Percentiles rank a stretch among this genome's conserved stretches.
Evolutionary conservation across 1,140 invertebrate species (phyloP).

Genomic region (Akabosia matsudoensis): DNA sequence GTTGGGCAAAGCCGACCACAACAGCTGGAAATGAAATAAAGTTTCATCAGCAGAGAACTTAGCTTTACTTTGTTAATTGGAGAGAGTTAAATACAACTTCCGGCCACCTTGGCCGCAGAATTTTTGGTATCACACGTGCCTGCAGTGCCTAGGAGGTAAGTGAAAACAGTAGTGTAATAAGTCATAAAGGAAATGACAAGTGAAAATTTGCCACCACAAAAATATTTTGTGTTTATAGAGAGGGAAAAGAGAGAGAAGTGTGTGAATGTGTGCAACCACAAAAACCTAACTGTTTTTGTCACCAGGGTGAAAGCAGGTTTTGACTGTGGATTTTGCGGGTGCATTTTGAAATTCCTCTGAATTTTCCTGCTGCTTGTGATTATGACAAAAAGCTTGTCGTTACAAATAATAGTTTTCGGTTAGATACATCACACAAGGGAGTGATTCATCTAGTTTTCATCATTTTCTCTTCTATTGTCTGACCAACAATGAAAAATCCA

Average conservation of each 20-base stretch:
- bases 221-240: neutral
- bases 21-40: too few species aligned
- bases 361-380: neutral
- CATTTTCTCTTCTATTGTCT: conserved; percentile 4
- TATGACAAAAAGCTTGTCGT: too few species aligned
- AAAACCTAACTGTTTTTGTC: conserved; percentile 12
- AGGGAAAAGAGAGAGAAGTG: neutral
- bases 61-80: too few species aligned
- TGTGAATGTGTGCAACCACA: conserved; percentile 14
- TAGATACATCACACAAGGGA: neutral
- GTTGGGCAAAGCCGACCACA: too few species aligned
- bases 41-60: too few species aligned
- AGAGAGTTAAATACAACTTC: neutral
- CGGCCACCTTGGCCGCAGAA: neutral
- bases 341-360: neutral
- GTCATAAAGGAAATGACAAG: too few species aligned
- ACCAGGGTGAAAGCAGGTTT: conserved; percentile 17
- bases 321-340: too few species aligned
- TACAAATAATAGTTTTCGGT: neutral
- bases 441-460: conserved; percentile 10
- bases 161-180: neutral
- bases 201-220: too few species aligned
- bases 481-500: neutral
- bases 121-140: neutral
- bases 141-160: too few species aligned